A percentile compares a stretch with the other conserved stretches of the same genome.
These are phyloP conservation scores for Drosophila nigrodunni DNA, from an alignment of 1,140 invertebrate genomes.

Conservation along the genomic window DNA sequence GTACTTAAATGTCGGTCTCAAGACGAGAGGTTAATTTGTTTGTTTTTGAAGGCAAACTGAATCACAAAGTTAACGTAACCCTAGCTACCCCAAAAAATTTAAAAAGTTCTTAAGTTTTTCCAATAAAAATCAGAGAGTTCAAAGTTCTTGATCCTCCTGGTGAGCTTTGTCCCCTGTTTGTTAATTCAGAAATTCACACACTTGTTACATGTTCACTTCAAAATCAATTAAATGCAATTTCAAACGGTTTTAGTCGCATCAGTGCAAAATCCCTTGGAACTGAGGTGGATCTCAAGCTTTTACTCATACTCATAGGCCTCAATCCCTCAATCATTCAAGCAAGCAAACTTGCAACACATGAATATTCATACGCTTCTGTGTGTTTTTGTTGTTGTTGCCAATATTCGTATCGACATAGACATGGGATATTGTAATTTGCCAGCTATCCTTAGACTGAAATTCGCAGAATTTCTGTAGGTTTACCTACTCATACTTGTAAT, in stretches of 20 bases:
- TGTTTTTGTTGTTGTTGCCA: background rate
- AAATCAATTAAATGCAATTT: slow-evolving; percentile 30
- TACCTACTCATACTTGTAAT: background rate
- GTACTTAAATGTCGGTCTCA: no score
- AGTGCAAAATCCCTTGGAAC: slow-evolving; percentile 4
- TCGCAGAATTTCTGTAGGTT: background rate
- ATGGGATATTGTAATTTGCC: slow-evolving; percentile 15
- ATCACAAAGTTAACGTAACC: no score
- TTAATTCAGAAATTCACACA: slow-evolving; percentile 26
- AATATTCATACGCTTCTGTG: slow-evolving; percentile 34
- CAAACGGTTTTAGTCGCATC: slow-evolving; percentile 1
- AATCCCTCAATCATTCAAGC: slow-evolving; percentile 3
- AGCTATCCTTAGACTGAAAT: background rate
- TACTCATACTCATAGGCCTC: background rate
- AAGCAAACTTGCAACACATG: slow-evolving; percentile 7
- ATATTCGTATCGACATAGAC: slow-evolving; percentile 1
- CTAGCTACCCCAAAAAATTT: no score
- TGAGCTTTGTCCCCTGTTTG: background rate
- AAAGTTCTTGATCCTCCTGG: background rate
- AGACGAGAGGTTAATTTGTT: no score
- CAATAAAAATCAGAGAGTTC: background rate
- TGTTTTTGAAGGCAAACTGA: no score
- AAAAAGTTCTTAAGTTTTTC: no score
- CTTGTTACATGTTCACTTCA: slow-evolving; percentile 15
- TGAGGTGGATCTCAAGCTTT: background rate